Conservation (phyloP, 2,113 vertebrate genomes). For the Etheostoma spectabile region DNA sequence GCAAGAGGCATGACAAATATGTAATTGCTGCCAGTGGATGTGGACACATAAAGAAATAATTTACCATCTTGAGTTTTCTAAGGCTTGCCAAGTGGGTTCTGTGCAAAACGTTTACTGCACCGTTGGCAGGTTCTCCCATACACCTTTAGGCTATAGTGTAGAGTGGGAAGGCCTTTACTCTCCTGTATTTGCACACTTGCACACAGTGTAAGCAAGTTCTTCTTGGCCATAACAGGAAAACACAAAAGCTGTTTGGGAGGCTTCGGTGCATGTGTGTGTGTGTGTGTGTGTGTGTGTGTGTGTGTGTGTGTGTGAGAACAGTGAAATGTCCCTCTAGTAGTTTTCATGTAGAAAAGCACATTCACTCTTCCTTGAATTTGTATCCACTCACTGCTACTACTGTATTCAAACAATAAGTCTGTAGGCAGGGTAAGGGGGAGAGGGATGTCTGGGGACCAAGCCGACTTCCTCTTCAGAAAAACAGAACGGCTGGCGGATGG, state of each 20-base stretch:
- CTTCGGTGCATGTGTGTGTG: constrained; percentile 37
- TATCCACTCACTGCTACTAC: constrained; percentile 65
- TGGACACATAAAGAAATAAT: constrained; percentile 36
- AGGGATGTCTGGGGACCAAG: constrained; percentile 66
- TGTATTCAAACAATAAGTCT: constrained; percentile 78
- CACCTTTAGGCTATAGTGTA: neutral
- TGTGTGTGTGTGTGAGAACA: constrained; percentile 34
- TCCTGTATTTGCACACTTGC: neutral
- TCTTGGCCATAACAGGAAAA: constrained; percentile 74
- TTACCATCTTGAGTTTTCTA: constrained; percentile 32
- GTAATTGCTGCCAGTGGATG: constrained; percentile 58
- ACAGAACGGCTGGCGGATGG: constrained; percentile 46
- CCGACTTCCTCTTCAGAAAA: constrained; percentile 74
- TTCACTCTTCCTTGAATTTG: constrained; percentile 75
- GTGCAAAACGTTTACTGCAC: constrained; percentile 4
- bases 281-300: constrained; percentile 17
- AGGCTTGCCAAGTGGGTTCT: constrained; percentile 31
- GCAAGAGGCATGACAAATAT: constrained; percentile 47
- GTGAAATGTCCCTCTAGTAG: constrained; percentile 56
- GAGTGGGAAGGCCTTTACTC: constrained; percentile 20
- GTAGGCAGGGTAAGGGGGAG: constrained; percentile 22
- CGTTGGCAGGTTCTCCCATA: constrained; percentile 3
- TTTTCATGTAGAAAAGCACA: constrained; percentile 51
- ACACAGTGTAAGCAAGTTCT: constrained; percentile 38
- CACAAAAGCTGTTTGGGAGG: constrained; percentile 57